Evolutionary conservation across 37 sponge, comb jelly and placozoan genomes (phyloP).

Genomic region (Ianthella basta): DNA sequence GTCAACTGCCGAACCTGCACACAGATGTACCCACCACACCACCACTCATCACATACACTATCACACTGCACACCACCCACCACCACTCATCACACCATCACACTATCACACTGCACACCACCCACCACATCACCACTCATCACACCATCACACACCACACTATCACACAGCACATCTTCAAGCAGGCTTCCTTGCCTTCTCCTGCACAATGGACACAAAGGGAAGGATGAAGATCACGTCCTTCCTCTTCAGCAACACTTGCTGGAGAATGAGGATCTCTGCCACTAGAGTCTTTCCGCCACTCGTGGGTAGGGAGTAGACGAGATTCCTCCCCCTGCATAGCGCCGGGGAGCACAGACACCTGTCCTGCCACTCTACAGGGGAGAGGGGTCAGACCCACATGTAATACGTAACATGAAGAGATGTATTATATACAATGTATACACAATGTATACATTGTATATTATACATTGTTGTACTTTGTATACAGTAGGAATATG

Average conservation of each 20-base stretch:
- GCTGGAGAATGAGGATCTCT: constrained; percentile 85
- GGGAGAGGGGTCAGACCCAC: neutral
- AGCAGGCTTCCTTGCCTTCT: constrained; percentile 64
- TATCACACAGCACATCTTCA: constrained; percentile 12
- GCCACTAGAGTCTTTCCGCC: constrained; percentile 98
- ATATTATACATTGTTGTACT: neutral
- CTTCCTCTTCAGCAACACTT: constrained; percentile 55
- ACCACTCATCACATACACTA: no score
- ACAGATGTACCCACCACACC: neutral
- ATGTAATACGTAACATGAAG: neutral
- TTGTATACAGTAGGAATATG: no score
- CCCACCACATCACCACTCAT: neutral
- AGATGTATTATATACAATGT: neutral
- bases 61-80: no score
- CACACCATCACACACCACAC: constrained; percentile 30
- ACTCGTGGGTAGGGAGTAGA: constrained; percentile 93
- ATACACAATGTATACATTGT: neutral
- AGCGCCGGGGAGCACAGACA: constrained; percentile 66
- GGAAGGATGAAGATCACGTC: constrained; percentile 90
- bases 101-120: constrained; percentile 2
- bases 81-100: neutral
- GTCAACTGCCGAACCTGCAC: constrained; percentile 79
- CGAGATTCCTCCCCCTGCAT: constrained; percentile 63
- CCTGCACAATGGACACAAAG: constrained; percentile 93
- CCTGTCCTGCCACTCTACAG: constrained; percentile 78